phyloP scores from a whole-genome alignment of 2,113 vertebrate species.

The Gobio gobio region DNA sequence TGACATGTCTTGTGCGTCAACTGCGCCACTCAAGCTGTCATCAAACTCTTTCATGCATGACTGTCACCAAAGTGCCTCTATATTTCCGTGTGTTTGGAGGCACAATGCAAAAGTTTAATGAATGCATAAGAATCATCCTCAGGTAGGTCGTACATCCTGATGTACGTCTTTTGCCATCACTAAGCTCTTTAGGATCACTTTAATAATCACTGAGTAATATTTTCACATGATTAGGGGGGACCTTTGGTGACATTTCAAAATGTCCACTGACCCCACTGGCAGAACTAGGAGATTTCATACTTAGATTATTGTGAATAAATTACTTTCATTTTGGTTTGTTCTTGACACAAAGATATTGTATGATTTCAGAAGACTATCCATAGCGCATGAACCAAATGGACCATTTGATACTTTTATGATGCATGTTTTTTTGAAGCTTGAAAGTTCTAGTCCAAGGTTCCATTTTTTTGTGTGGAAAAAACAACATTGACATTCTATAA shows the following conservation, averaged over 20 bases:
- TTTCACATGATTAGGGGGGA: neutral
- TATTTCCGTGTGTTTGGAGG: neutral
- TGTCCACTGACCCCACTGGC: neutral
- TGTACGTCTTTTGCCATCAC: neutral
- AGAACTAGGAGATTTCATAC: neutral
- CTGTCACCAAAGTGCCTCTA: neutral
- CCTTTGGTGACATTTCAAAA: neutral
- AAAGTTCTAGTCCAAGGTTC: neutral
- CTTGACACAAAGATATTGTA: neutral
- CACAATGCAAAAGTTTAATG: neutral
- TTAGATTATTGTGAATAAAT: neutral
- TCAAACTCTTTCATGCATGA: constrained; percentile 11
- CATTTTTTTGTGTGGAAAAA: no score
- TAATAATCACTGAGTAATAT: neutral
- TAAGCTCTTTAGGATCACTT: neutral
- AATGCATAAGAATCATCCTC: neutral
- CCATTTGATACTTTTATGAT: neutral
- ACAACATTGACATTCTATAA: no score
- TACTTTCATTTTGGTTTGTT: neutral
- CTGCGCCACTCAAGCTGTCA: constrained; percentile 17
- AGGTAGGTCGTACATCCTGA: neutral
- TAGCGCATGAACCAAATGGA: neutral
- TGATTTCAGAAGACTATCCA: neutral
- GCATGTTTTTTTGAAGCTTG: neutral
- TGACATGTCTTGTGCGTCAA: constrained; percentile 22